phyloP scores from a whole-genome alignment of 2,888 invertebrate species.

The Alentia gelatinosa region DNA sequence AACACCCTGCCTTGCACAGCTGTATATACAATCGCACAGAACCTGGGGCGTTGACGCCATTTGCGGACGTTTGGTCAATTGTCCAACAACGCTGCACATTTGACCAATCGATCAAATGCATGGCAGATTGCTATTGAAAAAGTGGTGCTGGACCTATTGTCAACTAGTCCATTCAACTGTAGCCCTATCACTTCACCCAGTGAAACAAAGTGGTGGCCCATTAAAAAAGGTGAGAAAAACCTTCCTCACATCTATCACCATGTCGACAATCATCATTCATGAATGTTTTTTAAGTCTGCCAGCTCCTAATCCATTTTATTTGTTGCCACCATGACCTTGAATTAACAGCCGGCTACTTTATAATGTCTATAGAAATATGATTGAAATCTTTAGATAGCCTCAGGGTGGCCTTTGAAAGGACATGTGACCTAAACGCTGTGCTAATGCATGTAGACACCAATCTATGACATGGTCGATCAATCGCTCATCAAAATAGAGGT shows the following conservation, averaged over 20 bases:
- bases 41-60: background rate
- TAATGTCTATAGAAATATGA: no score
- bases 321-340: no score
- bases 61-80: background rate
- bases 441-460: no score
- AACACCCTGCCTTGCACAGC: background rate
- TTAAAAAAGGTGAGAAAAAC: background rate
- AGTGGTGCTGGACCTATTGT: background rate
- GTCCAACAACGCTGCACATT: background rate
- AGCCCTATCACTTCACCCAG: background rate
- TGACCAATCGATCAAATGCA: background rate
- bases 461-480: no score
- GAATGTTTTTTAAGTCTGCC: no score
- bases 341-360: no score
- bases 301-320: no score
- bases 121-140: background rate
- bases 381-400: no score
- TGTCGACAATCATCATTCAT: no score
- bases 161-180: background rate
- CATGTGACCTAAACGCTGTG: no score
- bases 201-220: background rate
- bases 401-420: no score
- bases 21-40: background rate
- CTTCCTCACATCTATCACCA: background rate
- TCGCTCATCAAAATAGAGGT: no score